phyloP scores from a whole-genome alignment of 2,113 vertebrate species.

The Cyphotilapia sp. region DNA sequence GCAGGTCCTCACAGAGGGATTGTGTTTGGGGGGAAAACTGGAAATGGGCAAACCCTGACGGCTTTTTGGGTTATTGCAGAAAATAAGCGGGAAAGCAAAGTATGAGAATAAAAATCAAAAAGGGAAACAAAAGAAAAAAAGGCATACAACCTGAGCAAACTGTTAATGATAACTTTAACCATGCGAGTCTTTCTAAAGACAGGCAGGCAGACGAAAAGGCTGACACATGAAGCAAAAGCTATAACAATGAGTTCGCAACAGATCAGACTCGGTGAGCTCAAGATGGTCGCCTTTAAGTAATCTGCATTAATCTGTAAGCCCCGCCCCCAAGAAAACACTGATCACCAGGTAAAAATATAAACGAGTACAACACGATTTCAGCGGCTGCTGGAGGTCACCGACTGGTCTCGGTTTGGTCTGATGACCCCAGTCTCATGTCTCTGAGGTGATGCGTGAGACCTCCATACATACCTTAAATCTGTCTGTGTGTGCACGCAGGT shows the following conservation, averaged over 20 bases:
- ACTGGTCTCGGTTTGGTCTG: neutral
- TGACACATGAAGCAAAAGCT: neutral
- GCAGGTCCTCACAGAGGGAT: neutral
- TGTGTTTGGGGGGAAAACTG: neutral
- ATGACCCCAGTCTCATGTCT: neutral
- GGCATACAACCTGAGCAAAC: neutral
- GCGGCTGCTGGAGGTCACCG: neutral
- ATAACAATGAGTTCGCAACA: accelerated
- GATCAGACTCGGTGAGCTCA: accelerated
- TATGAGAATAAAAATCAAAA: neutral
- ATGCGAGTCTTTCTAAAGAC: neutral
- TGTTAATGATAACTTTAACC: neutral
- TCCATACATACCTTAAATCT: neutral
- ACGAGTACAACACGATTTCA: accelerated
- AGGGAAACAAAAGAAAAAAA: neutral
- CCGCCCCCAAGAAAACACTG: neutral
- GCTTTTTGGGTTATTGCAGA: neutral
- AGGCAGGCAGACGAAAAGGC: neutral
- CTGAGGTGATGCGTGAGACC: accelerated
- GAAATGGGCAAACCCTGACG: accelerated
- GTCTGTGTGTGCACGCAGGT: neutral
- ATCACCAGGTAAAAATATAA: neutral
- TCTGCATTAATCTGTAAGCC: neutral
- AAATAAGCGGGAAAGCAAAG: neutral
- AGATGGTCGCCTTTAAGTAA: neutral